A percentile compares a stretch with the other conserved stretches of the same genome.
Conservation (phyloP, 2,113 vertebrate species). For the Clarias batrachus region DNA sequence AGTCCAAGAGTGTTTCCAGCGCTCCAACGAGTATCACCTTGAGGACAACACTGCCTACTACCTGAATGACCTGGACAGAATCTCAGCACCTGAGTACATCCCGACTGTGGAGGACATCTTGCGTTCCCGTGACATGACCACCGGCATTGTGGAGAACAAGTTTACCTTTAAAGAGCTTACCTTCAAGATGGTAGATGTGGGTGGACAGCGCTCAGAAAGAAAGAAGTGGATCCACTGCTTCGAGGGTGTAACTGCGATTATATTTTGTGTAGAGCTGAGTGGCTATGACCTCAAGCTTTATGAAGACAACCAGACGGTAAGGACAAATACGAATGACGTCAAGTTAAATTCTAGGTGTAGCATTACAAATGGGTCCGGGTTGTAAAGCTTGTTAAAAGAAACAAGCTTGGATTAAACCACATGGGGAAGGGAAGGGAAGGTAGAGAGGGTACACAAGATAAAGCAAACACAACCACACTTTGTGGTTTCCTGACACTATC, state of each 20-base stretch:
- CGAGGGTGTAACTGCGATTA: constrained; percentile 98
- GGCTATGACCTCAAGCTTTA: constrained; percentile 99
- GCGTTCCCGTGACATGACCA: constrained; percentile 98
- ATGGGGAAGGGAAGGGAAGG: too few relatives aligned
- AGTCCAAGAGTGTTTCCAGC: constrained; percentile 93
- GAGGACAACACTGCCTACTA: constrained; percentile 99
- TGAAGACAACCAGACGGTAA: constrained; percentile 98
- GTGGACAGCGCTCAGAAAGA: constrained; percentile 94
- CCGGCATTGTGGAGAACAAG: constrained; percentile 98
- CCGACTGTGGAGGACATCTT: constrained; percentile 98
- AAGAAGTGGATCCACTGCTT: constrained; percentile 99
- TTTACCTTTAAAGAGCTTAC: constrained; percentile 99
- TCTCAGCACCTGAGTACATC: constrained; percentile 90
- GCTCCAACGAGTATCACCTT: constrained; percentile 97
- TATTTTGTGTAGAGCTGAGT: constrained; percentile 99
- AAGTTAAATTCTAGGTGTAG: background rate
- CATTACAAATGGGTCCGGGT: background rate
- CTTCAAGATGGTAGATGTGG: constrained; percentile 99
- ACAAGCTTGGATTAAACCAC: background rate
- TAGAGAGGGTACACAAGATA: constrained; percentile 15
- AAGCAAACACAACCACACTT: constrained; percentile 15
- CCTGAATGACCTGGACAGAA: constrained; percentile 95
- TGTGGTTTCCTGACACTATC: constrained; percentile 28
- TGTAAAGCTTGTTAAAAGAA: background rate
- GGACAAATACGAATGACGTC: constrained; percentile 23